A percentile compares a stretch with the other conserved stretches of the same genome.
phyloP scores from a whole-genome alignment of 2,113 vertebrate species.

The Seriola rivoliana region DNA sequence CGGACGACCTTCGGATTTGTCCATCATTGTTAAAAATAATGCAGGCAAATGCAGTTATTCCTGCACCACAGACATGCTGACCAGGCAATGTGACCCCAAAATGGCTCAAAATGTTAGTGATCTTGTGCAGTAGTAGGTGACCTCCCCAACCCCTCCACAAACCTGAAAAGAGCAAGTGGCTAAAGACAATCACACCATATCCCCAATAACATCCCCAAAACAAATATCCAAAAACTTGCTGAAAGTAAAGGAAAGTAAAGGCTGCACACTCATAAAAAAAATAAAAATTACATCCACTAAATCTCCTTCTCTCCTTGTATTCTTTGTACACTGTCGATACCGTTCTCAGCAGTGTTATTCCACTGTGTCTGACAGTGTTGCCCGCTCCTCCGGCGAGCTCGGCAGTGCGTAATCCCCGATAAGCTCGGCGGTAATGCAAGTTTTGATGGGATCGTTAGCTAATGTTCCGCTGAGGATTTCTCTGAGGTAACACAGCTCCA shows the following conservation, averaged over 20 bases:
- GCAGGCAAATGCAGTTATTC: no score
- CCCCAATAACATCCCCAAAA: neutral
- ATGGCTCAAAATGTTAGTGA: no score
- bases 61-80: no score
- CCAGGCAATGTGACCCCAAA: no score
- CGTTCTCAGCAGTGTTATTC: neutral
- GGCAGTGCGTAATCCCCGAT: slow-evolving; percentile 30
- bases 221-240: neutral
- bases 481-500: slow-evolving; percentile 18
- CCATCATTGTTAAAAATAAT: no score
- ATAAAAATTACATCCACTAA: neutral
- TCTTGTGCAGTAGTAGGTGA: no score
- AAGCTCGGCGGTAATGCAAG: slow-evolving; percentile 26
- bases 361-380: slow-evolving; percentile 9
- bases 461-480: slow-evolving; percentile 38
- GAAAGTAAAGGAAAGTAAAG: neutral
- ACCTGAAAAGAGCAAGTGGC: no score
- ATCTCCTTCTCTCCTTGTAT: neutral
- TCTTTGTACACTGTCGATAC: neutral
- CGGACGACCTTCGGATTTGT: no score
- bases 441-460: slow-evolving; percentile 57
- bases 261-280: neutral
- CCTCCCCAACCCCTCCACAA: no score
- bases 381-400: neutral
- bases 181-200: no score